Conservation (phyloP, 1,140 invertebrate genomes). For the Goniozus legneri region DNA sequence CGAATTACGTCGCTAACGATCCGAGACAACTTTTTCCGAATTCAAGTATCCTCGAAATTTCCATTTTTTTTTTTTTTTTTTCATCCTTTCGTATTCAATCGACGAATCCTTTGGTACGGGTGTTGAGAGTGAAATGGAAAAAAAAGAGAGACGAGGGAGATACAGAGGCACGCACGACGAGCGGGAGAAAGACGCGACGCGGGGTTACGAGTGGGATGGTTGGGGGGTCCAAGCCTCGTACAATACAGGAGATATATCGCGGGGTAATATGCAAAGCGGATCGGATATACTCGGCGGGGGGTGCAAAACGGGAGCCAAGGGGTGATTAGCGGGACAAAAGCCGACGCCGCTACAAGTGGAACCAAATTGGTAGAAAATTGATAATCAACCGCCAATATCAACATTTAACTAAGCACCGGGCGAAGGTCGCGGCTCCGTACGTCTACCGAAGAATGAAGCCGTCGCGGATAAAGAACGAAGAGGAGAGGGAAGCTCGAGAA, state of each 20-base stretch:
- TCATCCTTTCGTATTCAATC: too few relatives aligned
- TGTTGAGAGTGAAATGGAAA: too few relatives aligned
- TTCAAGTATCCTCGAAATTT: too few relatives aligned
- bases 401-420: too few relatives aligned
- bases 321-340: conserved; percentile 54
- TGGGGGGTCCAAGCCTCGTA: conserved; percentile 23
- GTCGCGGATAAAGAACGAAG: background rate
- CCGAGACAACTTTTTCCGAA: too few relatives aligned
- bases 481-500: background rate
- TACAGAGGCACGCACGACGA: too few relatives aligned
- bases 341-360: conserved; percentile 49
- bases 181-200: conserved; percentile 5
- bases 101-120: too few relatives aligned
- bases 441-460: background rate
- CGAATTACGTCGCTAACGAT: too few relatives aligned
- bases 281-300: conserved; percentile 38
- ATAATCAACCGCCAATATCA: conserved; percentile 50
- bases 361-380: conserved; percentile 55
- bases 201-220: conserved; percentile 23
- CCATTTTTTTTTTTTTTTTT: too few relatives aligned
- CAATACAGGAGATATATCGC: conserved; percentile 35
- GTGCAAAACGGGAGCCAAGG: conserved; percentile 44
- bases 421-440: too few relatives aligned
- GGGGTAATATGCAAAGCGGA: conserved; percentile 46
- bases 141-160: too few relatives aligned